Conservation (phyloP, 2,888 invertebrate genomes). For the Epirrhoe alternata region DNA sequence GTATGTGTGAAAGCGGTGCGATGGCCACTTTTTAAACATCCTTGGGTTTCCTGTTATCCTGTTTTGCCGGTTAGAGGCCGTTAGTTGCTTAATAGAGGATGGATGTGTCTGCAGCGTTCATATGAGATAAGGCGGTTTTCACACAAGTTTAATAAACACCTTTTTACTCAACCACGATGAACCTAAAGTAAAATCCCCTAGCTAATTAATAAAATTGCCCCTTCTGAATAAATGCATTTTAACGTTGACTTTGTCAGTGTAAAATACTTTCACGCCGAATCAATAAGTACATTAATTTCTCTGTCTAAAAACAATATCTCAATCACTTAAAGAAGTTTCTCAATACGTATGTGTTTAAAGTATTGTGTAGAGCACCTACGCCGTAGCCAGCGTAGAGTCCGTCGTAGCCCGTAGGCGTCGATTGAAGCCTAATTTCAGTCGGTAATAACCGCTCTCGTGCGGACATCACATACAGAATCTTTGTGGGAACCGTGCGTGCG, state of each 20-base stretch:
- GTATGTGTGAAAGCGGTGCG: background rate
- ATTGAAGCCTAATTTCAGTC: conserved; percentile 69
- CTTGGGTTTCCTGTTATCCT: background rate
- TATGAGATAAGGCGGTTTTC: conserved; percentile 32
- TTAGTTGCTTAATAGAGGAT: background rate
- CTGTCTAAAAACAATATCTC: background rate
- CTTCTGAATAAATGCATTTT: too few species aligned
- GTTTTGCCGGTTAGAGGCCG: background rate
- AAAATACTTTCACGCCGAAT: too few species aligned
- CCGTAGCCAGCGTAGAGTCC: conserved; percentile 9
- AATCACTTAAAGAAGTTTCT: too few species aligned
- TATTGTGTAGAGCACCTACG: conserved; percentile 31
- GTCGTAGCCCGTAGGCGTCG: conserved; percentile 58
- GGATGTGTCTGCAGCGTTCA: background rate
- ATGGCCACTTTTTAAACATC: background rate
- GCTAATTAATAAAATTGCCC: too few species aligned
- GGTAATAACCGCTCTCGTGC: conserved; percentile 70
- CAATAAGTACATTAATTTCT: too few species aligned
- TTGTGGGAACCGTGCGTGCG: conserved; percentile 75
- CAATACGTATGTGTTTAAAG: background rate
- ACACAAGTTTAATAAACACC: conserved; percentile 31
- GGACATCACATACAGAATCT: conserved; percentile 72
- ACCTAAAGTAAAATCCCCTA: background rate
- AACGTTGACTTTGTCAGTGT: too few species aligned
- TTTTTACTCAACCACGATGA: background rate